phyloP scores from a whole-genome alignment of 2,113 vertebrate species.

The Xerus inauris region DNA sequence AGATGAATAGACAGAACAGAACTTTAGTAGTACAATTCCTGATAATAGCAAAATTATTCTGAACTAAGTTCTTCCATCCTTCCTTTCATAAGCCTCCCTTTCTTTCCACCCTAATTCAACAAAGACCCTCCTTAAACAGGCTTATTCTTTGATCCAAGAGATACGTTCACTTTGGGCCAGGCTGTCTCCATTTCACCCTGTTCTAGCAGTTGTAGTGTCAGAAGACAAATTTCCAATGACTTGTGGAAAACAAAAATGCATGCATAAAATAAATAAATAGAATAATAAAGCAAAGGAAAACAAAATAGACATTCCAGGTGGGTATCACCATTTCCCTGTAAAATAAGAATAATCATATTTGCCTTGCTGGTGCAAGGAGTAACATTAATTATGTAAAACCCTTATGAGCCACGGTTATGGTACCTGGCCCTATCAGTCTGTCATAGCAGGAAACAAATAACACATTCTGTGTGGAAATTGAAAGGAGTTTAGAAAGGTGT shows the following conservation, averaged over 20 bases:
- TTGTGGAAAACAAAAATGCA: background rate
- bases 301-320: background rate
- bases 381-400: background rate
- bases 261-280: background rate
- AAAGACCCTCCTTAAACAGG: background rate
- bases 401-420: background rate
- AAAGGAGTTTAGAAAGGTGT: background rate
- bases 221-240: background rate
- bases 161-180: background rate
- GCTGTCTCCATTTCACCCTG: background rate
- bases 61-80: background rate
- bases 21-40: background rate
- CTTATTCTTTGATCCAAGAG: background rate
- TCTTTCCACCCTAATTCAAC: background rate
- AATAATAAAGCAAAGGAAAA: background rate
- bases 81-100: background rate
- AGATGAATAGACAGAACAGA: background rate
- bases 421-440: background rate
- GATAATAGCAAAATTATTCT: background rate
- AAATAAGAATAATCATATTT: background rate
- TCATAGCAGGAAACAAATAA: background rate
- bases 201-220: accelerated
- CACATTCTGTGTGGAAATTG: background rate
- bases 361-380: background rate
- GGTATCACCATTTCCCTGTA: background rate